Evolutionary conservation across 1,140 invertebrate species (phyloP).

Genomic region (Aphaenogaster floridana): DNA sequence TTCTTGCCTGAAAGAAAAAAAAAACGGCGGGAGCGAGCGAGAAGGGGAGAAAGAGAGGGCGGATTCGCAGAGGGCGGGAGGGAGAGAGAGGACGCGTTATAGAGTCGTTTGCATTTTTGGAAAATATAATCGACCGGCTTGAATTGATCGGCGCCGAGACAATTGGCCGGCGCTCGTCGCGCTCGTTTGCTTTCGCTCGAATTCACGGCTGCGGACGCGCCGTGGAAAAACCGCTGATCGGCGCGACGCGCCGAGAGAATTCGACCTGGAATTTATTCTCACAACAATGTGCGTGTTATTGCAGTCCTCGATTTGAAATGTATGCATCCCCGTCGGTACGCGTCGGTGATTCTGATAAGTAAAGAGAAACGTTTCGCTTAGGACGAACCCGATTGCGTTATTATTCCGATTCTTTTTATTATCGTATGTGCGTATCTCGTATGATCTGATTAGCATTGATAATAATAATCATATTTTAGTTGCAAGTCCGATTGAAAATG

Average conservation of each 20-base stretch:
- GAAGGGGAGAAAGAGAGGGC: neutral
- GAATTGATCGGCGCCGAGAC: slow-evolving; percentile 59
- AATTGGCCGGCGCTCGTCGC: slow-evolving; percentile 49
- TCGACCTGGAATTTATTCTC: slow-evolving; percentile 68
- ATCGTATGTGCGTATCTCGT: too few species aligned
- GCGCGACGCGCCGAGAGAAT: slow-evolving; percentile 51
- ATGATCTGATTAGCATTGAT: neutral
- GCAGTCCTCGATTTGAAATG: slow-evolving; percentile 54
- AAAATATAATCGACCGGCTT: slow-evolving; percentile 69
- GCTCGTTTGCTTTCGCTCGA: slow-evolving; percentile 57
- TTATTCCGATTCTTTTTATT: neutral
- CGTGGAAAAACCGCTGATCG: slow-evolving; percentile 69
- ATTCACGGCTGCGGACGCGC: slow-evolving; percentile 37
- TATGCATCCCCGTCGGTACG: slow-evolving; percentile 23
- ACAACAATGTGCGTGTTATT: slow-evolving; percentile 71
- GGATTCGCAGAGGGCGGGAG: neutral
- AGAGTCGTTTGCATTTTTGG: slow-evolving; percentile 61
- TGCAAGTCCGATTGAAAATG: neutral
- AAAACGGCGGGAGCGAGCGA: slow-evolving; percentile 19
- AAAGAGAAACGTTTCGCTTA: slow-evolving; percentile 5
- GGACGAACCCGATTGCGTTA: neutral
- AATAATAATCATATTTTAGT: neutral
- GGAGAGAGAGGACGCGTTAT: slow-evolving; percentile 37
- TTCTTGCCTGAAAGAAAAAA: slow-evolving; percentile 73
- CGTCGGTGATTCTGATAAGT: neutral